phyloP scores from a whole-genome alignment of 2,888 invertebrate genomes.

The Crocallis elinguaria region DNA sequence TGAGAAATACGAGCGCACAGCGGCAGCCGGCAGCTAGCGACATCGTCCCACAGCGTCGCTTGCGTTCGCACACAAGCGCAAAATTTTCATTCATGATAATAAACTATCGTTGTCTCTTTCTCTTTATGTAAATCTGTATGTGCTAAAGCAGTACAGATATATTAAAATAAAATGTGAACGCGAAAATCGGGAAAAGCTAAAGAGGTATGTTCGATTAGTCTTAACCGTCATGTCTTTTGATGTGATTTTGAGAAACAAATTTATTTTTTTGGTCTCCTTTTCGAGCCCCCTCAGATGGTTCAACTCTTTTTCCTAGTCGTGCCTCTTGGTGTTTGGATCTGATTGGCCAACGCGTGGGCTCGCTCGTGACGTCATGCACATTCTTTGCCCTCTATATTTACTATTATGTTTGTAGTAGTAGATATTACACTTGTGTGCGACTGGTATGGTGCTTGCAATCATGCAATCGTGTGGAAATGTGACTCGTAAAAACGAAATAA shows the following conservation, averaged over 20 bases:
- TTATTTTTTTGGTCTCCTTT: neutral
- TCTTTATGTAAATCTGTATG: conserved; percentile 35
- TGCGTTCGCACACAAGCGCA: conserved; percentile 61
- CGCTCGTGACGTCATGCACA: conserved; percentile 80
- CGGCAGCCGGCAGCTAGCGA: conserved; percentile 38
- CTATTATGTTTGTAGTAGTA: conserved; percentile 56
- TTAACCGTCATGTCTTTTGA: neutral
- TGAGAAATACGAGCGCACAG: conserved; percentile 61
- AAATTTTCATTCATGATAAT: conserved; percentile 79
- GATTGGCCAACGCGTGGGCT: conserved; percentile 82
- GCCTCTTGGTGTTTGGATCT: conserved; percentile 84
- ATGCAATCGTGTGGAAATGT: conserved; percentile 17
- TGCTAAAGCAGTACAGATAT: conserved; percentile 45
- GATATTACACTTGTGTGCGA: conserved; percentile 33
- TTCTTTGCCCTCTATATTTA: conserved; percentile 76
- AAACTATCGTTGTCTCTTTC: conserved; percentile 70
- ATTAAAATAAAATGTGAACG: conserved; percentile 12
- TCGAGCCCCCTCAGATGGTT: conserved; percentile 19
- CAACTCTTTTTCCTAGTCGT: conserved; percentile 78
- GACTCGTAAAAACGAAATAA: neutral
- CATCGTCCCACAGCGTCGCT: conserved; percentile 55
- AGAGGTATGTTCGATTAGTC: neutral
- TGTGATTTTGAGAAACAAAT: neutral
- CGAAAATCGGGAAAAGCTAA: neutral
- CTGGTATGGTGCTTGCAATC: conserved; percentile 19